Evolutionary conservation across 2,797 vertebrate species (phyloP).

Genomic region (Leptatherina wallacei): DNA sequence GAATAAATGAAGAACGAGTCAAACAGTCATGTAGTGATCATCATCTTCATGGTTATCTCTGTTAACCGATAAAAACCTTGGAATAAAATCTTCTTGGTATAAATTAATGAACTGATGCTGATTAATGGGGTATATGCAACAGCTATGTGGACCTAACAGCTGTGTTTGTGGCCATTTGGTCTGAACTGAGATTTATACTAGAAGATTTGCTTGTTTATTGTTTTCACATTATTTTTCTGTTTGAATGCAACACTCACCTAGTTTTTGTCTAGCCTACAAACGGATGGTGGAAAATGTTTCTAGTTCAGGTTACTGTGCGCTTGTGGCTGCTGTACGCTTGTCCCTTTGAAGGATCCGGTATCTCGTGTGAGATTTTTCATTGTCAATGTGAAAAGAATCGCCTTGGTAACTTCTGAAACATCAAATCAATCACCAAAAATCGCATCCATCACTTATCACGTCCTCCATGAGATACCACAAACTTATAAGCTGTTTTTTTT

Average conservation of each 20-base stretch:
- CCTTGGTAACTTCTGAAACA: background rate
- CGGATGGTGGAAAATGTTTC: background rate
- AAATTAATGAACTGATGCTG: background rate
- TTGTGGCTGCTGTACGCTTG: background rate
- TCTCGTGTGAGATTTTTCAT: background rate
- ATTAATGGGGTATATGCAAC: too few species aligned
- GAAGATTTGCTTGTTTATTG: background rate
- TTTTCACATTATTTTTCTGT: background rate
- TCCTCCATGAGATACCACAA: background rate
- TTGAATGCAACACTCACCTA: background rate
- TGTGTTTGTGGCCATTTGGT: background rate
- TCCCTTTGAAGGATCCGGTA: background rate
- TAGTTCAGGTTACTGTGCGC: background rate
- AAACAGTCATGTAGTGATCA: background rate
- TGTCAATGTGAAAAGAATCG: constrained; percentile 6
- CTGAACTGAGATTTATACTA: background rate
- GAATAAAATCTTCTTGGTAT: background rate
- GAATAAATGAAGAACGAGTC: constrained; percentile 63
- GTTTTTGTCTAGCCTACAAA: background rate
- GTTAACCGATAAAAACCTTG: background rate
- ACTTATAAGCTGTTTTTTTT: background rate
- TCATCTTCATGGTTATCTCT: constrained; percentile 1
- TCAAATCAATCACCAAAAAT: background rate
- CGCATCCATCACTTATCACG: too few species aligned
- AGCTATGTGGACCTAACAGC: background rate